Conservation (phyloP, 2,888 invertebrate species). For the Phasia obesa region DNA sequence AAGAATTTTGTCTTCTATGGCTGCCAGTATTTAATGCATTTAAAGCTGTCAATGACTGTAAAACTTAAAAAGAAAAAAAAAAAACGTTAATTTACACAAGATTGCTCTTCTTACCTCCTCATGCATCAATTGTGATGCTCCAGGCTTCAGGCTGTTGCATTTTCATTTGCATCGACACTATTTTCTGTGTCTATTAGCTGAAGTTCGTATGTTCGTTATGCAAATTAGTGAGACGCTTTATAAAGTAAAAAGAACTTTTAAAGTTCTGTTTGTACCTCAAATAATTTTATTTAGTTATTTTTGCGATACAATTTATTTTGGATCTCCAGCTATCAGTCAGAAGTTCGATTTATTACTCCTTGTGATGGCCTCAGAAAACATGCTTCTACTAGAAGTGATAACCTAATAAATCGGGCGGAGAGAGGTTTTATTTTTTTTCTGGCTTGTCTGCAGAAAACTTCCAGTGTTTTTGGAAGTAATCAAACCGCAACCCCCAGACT, state of each 20-base stretch:
- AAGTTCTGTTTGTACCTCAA: background rate
- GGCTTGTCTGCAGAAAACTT: too few species aligned
- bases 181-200: background rate
- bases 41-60: slow-evolving; percentile 55
- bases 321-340: too few species aligned
- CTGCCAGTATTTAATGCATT: slow-evolving; percentile 41
- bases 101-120: background rate
- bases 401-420: too few species aligned
- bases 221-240: slow-evolving; percentile 45
- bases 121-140: too few species aligned
- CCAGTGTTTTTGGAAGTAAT: too few species aligned
- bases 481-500: too few species aligned
- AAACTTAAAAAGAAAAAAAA: too few species aligned
- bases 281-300: background rate
- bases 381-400: too few species aligned
- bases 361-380: too few species aligned
- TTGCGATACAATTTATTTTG: too few species aligned
- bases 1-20: slow-evolving; percentile 9
- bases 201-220: slow-evolving; percentile 31
- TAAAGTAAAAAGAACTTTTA: background rate
- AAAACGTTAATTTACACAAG: slow-evolving; percentile 51
- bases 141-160: background rate
- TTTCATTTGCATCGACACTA: background rate
- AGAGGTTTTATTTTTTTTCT: too few species aligned
- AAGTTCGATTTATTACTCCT: too few species aligned